phyloP scores from a whole-genome alignment of 2,888 invertebrate species.

The Pelosia muscerda region DNA sequence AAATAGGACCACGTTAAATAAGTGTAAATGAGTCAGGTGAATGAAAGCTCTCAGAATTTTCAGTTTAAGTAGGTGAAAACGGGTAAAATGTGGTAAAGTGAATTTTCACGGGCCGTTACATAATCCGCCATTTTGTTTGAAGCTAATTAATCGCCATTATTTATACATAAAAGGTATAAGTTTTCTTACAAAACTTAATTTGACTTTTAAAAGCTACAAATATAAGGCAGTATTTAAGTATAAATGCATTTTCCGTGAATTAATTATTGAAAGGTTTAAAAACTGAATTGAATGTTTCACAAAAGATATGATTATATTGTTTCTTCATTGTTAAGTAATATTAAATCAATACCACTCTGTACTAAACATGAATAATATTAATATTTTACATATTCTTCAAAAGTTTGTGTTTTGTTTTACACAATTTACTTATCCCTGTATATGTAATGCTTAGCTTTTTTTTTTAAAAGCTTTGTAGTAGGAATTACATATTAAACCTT shows the following conservation, averaged over 20 bases:
- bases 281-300: neutral
- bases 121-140: slow-evolving; percentile 28
- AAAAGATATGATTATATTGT: neutral
- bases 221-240: neutral
- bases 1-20: slow-evolving; percentile 37
- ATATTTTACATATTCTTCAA: too few relatives aligned
- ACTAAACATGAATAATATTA: neutral
- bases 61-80: slow-evolving; percentile 31
- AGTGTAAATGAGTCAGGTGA: slow-evolving; percentile 39
- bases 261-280: neutral
- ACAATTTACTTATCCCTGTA: slow-evolving; percentile 43
- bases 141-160: slow-evolving; percentile 9
- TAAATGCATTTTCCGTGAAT: neutral
- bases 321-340: neutral
- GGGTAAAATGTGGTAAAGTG: slow-evolving; percentile 29
- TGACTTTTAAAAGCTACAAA: neutral
- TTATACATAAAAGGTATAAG: neutral
- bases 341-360: neutral
- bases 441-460: slow-evolving; percentile 12
- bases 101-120: slow-evolving; percentile 19
- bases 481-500: slow-evolving; percentile 4
- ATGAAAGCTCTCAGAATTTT: slow-evolving; percentile 43
- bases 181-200: neutral
- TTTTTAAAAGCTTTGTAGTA: slow-evolving; percentile 20
- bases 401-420: too few relatives aligned